A percentile compares a stretch with the other conserved stretches of the same genome.
phyloP scores from a whole-genome alignment of 2,113 vertebrate genomes.

The Aleadryas rufinucha region DNA sequence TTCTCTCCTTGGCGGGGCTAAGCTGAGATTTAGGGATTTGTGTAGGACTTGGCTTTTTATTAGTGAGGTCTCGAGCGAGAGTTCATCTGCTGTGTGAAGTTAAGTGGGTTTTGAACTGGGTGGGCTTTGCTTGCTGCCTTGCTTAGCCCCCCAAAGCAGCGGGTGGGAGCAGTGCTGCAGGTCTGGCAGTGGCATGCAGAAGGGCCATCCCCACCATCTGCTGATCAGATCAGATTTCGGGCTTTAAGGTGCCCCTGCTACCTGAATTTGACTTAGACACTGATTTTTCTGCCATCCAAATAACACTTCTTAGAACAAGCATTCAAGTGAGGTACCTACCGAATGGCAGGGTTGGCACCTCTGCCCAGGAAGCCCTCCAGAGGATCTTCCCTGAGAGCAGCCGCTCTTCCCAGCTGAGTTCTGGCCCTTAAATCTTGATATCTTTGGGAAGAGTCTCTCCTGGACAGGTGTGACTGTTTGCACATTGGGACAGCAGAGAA shows the following conservation, averaged over 20 bases:
- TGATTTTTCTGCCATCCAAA: neutral
- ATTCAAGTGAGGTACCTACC: rapidly evolving
- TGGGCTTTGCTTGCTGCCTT: neutral
- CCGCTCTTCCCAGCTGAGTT: neutral
- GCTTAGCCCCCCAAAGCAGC: neutral
- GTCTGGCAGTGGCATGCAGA: neutral
- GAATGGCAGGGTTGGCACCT: neutral
- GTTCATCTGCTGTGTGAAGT: neutral
- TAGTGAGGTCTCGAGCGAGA: neutral
- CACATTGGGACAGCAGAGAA: neutral
- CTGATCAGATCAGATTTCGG: neutral
- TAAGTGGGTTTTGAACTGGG: neutral
- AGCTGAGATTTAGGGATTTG: neutral
- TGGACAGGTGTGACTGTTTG: neutral
- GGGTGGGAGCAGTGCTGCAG: neutral
- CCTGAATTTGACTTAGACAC: neutral
- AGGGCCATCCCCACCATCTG: neutral
- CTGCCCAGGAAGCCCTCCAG: neutral
- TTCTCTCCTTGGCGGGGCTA: neutral
- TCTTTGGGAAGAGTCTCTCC: neutral
- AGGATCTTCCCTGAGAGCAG: neutral
- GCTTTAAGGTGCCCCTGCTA: neutral
- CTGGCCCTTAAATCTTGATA: neutral
- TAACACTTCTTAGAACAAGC: neutral
- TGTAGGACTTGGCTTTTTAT: neutral